Evolutionary conservation across 2,797 vertebrate genomes (phyloP).

Genomic region (Pseudochromis fuscus): DNA sequence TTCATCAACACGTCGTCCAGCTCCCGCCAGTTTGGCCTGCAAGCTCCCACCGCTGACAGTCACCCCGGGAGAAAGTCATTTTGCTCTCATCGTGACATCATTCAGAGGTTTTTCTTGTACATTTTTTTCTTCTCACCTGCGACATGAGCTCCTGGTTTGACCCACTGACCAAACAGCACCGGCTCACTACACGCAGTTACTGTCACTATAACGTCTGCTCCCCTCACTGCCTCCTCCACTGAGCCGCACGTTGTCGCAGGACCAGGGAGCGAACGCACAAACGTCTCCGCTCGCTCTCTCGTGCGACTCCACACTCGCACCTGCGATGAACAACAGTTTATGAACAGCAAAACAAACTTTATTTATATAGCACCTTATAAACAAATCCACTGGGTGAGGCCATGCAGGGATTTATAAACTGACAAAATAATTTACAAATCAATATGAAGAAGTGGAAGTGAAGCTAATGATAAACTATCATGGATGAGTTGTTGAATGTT

Average conservation of each 20-base stretch:
- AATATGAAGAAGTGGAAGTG: too few species aligned
- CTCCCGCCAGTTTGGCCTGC: slow-evolving; percentile 93
- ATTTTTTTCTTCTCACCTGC: slow-evolving; percentile 86
- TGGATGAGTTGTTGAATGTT: too few species aligned
- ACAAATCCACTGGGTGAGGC: too few species aligned
- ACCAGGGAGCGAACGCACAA: slow-evolving; percentile 79
- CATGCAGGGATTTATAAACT: too few species aligned
- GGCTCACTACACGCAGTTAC: slow-evolving; percentile 91
- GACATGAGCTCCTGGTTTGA: slow-evolving; percentile 94
- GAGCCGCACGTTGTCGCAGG: slow-evolving; percentile 85
- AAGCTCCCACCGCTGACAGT: slow-evolving; percentile 91
- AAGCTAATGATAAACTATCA: too few species aligned
- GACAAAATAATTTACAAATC: too few species aligned
- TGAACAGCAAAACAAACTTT: neutral
- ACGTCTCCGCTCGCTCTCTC: slow-evolving; percentile 80
- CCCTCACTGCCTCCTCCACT: slow-evolving; percentile 88
- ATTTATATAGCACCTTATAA: too few species aligned
- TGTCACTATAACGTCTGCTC: slow-evolving; percentile 93
- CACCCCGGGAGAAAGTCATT: too few species aligned
- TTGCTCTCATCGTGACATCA: neutral
- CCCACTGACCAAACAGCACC: slow-evolving; percentile 91
- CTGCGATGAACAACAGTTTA: slow-evolving; percentile 70
- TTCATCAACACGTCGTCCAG: slow-evolving; percentile 92
- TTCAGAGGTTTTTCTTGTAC: neutral
- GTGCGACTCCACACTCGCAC: slow-evolving; percentile 92